Base-by-base conservation (phyloP, 2,888 invertebrate genomes). In the Rhagium mordax region DNA sequence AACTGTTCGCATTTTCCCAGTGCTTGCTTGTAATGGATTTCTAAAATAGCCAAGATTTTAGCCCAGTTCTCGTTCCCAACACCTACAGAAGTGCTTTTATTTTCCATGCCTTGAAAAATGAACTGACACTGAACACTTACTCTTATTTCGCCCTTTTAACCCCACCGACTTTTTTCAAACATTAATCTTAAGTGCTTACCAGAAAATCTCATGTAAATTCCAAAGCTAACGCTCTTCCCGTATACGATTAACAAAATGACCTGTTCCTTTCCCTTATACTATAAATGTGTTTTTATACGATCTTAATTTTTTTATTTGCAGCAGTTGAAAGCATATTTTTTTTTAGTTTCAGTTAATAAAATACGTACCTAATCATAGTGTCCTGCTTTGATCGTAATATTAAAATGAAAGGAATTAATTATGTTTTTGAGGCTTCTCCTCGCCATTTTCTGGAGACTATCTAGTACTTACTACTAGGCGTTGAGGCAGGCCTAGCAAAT, bases 101-200 rank as follows among this genome's bases (percentile, higher is more conserved):
- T 71, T 74, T 72, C 74, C 69, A 71, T 64, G 69, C 66, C 68
- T 77, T 81, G 81, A 82, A 82, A 82, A 82, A 82, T 82, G 80
- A 76, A 81, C 82, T 81, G 80, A 77, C 79, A 81, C 72, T 74
- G 78, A 80, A 78, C 81, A 78, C 78, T 79, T 80, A 81, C 78
- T 81, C 79, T 81, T 81, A 80, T 81, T 82, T 79, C 75, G 76
- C 78, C 81, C 80, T 81, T 76, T 81, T 81, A 79, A 76, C 78
- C 81, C 75, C 73, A 48, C 79, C 74, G 79, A 78, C 78, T 81
- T 79, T 79, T 80, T 81, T 74, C 69, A 64, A 75, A 67, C 78
- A 80, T 81, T 81, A 79, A 81, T 81, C 81, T 80, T 80, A 67
- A 71, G 70, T 72, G 74, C 73, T 78, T 79, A 81, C 80, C 74